phyloP scores from a whole-genome alignment of 2,888 invertebrate species.

The Eristalis pertinax region DNA sequence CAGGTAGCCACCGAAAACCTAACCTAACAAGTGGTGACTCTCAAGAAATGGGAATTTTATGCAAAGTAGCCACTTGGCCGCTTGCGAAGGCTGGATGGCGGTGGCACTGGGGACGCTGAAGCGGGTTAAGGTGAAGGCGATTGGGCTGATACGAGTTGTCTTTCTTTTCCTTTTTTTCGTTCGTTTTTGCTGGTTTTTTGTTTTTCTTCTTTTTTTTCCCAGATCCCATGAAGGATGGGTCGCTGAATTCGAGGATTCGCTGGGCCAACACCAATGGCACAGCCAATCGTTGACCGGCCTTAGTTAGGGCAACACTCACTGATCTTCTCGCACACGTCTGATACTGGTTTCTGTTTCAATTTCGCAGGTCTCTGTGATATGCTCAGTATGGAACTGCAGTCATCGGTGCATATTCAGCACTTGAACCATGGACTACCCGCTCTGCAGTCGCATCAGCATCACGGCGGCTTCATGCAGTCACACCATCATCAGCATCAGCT shows the following conservation, averaged over 20 bases:
- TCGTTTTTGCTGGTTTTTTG: no score
- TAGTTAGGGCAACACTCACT: no score
- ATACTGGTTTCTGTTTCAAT: not conserved
- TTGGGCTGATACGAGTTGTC: no score
- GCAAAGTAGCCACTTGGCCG: slow-evolving; percentile 25
- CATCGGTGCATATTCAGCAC: slow-evolving; percentile 78
- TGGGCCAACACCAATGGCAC: no score
- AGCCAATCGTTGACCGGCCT: no score
- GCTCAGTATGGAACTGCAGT: slow-evolving; percentile 80
- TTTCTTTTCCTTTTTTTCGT: no score
- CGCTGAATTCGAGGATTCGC: no score
- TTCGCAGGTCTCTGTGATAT: slow-evolving; percentile 74
- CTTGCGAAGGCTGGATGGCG: not conserved
- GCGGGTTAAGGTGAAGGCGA: no score
- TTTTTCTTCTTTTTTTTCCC: no score
- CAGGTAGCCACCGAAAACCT: slow-evolving; percentile 37
- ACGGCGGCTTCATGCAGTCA: slow-evolving; percentile 68
- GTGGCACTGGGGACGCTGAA: no score
- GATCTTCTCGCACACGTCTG: no score
- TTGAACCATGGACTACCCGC: slow-evolving; percentile 76
- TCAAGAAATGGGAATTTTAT: slow-evolving; percentile 47
- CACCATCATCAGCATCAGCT: slow-evolving; percentile 75
- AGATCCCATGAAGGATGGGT: no score
- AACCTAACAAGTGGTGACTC: slow-evolving; percentile 40
- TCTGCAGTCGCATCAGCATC: slow-evolving; percentile 74